Conservation (phyloP, 2,113 vertebrate genomes). For the Aptenodytes forsteri region DNA sequence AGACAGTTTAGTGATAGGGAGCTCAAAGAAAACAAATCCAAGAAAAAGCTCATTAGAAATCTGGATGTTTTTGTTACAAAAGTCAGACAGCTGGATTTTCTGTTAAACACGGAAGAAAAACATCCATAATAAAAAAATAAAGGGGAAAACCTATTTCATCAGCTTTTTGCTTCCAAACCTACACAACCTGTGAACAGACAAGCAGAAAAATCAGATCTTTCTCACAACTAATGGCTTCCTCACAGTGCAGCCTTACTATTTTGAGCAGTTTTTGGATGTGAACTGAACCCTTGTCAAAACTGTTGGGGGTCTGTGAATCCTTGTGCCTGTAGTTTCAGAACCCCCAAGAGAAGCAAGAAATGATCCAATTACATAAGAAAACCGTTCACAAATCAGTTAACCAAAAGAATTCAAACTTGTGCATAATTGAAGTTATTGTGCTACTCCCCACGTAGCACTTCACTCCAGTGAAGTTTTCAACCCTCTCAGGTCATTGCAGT, state of each 20-base stretch:
- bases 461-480: neutral
- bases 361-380: neutral
- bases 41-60: neutral
- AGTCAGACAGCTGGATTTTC: neutral
- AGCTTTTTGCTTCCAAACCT: neutral
- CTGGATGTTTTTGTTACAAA: neutral
- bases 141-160: neutral
- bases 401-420: neutral
- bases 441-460: neutral
- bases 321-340: neutral
- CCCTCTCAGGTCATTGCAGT: neutral
- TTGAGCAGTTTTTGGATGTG: neutral
- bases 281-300: neutral
- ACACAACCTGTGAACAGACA: neutral
- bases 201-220: neutral
- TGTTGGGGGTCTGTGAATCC: neutral
- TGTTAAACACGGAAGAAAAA: neutral
- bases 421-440: neutral
- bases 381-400: neutral
- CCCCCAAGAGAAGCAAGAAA: neutral
- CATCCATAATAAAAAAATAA: neutral
- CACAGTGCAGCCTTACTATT: neutral
- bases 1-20: neutral
- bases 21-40: neutral
- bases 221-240: neutral